Conservation (phyloP, 2,113 vertebrate genomes). For the Engystomops pustulosus region DNA sequence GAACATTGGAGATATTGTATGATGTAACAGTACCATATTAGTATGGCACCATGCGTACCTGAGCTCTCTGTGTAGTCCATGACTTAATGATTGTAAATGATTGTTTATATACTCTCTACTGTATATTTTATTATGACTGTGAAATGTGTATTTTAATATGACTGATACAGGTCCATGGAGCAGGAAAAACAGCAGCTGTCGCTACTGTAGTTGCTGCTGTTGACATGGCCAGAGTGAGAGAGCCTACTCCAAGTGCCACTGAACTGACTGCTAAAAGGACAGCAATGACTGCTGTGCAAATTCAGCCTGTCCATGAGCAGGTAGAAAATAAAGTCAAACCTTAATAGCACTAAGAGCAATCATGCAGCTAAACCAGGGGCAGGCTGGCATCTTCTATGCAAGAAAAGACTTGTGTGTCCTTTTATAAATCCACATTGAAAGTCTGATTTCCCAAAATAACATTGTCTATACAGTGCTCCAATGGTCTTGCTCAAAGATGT, state of each 20-base stretch:
- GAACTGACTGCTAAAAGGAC: slow-evolving; percentile 78
- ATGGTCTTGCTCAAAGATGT: background rate
- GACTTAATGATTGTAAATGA: too few relatives aligned
- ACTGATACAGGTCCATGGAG: slow-evolving; percentile 75
- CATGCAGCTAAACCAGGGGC: slow-evolving; percentile 35
- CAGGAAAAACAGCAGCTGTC: slow-evolving; percentile 81
- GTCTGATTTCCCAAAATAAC: too few relatives aligned
- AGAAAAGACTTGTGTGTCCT: too few relatives aligned
- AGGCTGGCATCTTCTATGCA: slow-evolving; percentile 16
- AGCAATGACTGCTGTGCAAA: slow-evolving; percentile 74
- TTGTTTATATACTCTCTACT: background rate
- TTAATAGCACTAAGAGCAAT: slow-evolving; percentile 40
- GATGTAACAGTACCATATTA: too few relatives aligned
- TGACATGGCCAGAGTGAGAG: slow-evolving; percentile 86
- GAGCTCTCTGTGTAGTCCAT: background rate
- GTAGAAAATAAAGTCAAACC: slow-evolving; percentile 68
- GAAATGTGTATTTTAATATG: slow-evolving; percentile 65
- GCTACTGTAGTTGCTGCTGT: slow-evolving; percentile 87
- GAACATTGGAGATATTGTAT: background rate
- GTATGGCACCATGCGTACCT: background rate
- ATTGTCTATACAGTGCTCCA: too few relatives aligned
- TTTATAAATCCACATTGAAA: too few relatives aligned
- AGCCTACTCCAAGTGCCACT: slow-evolving; percentile 74
- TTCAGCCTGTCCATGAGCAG: slow-evolving; percentile 80
- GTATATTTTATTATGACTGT: slow-evolving; percentile 56